Conservation (phyloP, 2,113 vertebrate species). For the Gambusia affinis region DNA sequence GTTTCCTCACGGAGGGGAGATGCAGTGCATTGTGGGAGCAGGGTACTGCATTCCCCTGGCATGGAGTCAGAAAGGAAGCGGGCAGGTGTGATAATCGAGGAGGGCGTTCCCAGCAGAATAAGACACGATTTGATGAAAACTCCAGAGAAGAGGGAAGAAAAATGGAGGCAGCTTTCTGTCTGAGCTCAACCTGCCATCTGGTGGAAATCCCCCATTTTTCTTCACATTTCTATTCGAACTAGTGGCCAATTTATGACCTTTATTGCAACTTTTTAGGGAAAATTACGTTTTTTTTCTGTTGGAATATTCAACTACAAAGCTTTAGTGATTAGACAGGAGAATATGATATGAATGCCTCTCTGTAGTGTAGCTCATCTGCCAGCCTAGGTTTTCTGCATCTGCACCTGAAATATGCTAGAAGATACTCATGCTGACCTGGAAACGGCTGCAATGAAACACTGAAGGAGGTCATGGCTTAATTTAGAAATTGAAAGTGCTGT, state of each 20-base stretch:
- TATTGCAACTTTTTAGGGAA: not conserved
- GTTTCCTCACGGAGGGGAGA: constrained; percentile 40
- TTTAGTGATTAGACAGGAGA: not conserved
- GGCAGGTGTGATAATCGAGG: constrained; percentile 72
- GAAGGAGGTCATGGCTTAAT: constrained; percentile 52
- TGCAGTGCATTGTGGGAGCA: constrained; percentile 67
- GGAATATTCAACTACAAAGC: not conserved
- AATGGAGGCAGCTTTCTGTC: not conserved
- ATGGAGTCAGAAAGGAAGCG: constrained; percentile 44
- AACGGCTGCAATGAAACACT: constrained; percentile 37
- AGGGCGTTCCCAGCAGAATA: constrained; percentile 66
- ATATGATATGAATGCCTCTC: too few relatives aligned
- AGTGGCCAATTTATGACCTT: not conserved
- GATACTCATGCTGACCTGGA: constrained; percentile 10
- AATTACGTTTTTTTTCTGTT: not conserved
- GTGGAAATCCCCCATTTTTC: constrained; percentile 57
- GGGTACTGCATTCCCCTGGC: constrained; percentile 48
- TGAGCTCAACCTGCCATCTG: constrained; percentile 78
- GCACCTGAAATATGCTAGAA: not conserved
- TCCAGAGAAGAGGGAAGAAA: constrained; percentile 18
- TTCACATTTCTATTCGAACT: not conserved
- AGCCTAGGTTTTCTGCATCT: not conserved
- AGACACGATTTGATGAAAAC: constrained; percentile 71
- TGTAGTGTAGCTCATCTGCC: too few relatives aligned
- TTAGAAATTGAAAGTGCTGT: constrained; percentile 10